Evolutionary conservation across 2,113 vertebrate genomes (phyloP), one percentile per base, ranked within the genome.

Genomic region (Machaerirhynchus nigripectus): DNA sequence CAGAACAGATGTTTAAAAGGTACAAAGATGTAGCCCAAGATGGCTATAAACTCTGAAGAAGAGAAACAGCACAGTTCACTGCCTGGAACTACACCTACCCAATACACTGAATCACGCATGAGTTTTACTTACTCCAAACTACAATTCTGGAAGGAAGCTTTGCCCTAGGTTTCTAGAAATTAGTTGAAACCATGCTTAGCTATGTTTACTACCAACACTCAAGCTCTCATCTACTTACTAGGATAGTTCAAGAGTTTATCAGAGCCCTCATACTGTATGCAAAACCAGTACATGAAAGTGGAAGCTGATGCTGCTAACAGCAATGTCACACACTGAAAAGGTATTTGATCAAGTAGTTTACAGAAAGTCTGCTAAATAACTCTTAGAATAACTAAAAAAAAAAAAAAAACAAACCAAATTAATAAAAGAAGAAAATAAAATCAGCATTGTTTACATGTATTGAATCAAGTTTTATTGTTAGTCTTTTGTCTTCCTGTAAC

Each of bases 81-180:
- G 52, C 77, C 56, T 30, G 23, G 16, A 35, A 73, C 15, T 9
- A 49, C 26, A 17, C 7, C 14, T 3, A 53, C 20, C 15, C n/a
- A 4, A 27, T 16, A 35, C 28, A 57, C 7, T 37, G 47, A 74
- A 44, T 7, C 35, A 79, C 1, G 0, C 7, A 5, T 12, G 13
- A 44, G 28, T 56, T 52, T 57, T 13, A 80, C n/a, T 57, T 56
- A 44, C 24, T 28, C 52, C 61, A 71, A 78, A 61, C 50, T 65
- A n/a, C 35, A 50, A 12, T 13, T 82, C 61, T 42, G 16, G 59
- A 80, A 61, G 22, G 35, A 78, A 37, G 33, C 30, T 82, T 49
- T 35, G 15, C 40, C 40, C 26, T 27, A 35, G 19, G 64, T 60
- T 57, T 94, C 64, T 21, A 76, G 22, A 42, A 82, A 20, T 50